Evolutionary conservation across 1,140 invertebrate species (phyloP), one percentile per base, ranked within the genome.

Genomic region (Zaprionus camerounensis): DNA sequence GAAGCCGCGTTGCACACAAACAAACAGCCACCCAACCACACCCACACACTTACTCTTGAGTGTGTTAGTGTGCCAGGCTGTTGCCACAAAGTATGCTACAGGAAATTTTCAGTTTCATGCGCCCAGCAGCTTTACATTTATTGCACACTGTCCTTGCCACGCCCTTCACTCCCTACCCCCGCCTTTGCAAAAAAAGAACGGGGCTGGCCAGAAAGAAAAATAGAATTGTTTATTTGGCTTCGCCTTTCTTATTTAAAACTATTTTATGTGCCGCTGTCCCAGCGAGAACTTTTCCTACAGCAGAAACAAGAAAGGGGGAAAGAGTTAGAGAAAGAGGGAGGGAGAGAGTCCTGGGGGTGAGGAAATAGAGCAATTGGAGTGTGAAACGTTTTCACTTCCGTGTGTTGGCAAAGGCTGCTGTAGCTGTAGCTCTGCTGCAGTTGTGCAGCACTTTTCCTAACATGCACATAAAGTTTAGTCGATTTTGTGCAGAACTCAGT

Each of bases 151-250:
- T 79, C 76, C 76, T 83, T 71, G 80, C 63, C 77, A 65, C 71
- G 67, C 63, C 41, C 36, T 15, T 12, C 36, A 15, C 36, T 15
- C 3, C 36, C 71, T 13, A 1, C 5, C 7, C 5, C 26, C 11
- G 44, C 20, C 17, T 6, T 11, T 2, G 38, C n/a, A n/a, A n/a
- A 9, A 41, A 41, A 1, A 13, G 38, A 36, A 26, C 15, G 12
- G 20, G 41, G 56, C 69, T 68, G 70, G 70, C 68, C 38, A 58
- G 67, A 68, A 72, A 75, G 84, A 87, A 77, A 88, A 88, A 88
- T 90, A 83, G 84, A 88, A 88, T 90, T 88, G 85, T 88, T 88
- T 88, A 88, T 88, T 88, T 88, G 85, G 78, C 80, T 88, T 90
- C 81, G 85, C 85, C 81, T 84, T 85, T 88, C 84, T 88, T 87